Evolutionary conservation across 2,797 vertebrate species (phyloP).

Genomic region (Eremophila alpestris): DNA sequence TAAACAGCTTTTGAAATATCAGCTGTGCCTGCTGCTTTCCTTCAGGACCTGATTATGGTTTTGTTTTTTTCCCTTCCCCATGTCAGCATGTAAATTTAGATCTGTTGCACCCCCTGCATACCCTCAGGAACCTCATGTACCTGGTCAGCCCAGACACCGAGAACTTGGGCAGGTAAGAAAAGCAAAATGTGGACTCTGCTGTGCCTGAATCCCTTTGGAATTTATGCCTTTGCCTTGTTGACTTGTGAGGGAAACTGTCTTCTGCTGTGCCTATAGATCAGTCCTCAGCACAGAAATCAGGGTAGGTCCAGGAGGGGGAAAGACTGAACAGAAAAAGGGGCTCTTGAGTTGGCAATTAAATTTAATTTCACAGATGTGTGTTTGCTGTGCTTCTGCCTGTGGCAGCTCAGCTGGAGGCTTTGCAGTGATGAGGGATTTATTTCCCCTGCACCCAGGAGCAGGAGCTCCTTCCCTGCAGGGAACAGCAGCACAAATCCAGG

Average conservation of each 20-base stretch:
- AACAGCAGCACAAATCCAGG: background rate
- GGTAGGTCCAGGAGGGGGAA: background rate
- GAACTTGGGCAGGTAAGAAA: conserved; percentile 91
- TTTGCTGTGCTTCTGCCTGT: background rate
- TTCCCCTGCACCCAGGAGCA: background rate
- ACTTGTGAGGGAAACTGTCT: background rate
- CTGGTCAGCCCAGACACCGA: conserved; percentile 89
- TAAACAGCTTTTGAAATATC: background rate
- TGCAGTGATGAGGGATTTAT: background rate
- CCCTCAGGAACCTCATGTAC: conserved; percentile 97
- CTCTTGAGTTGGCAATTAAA: background rate
- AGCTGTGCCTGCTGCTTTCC: background rate
- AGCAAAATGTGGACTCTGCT: background rate
- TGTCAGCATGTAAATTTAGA: conserved; percentile 92
- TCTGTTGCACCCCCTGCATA: conserved; percentile 94
- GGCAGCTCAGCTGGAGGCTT: background rate
- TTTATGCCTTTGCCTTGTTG: background rate
- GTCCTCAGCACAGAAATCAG: background rate
- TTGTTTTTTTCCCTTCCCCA: background rate
- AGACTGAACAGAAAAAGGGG: background rate
- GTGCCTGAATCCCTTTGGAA: background rate
- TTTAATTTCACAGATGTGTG: background rate
- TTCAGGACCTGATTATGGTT: background rate
- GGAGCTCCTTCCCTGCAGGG: background rate
- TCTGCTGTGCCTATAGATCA: background rate